These are phyloP conservation scores for Catalaphyllia jardinei DNA, from an alignment of 64 coral and sea anemone genomes.

Conservation along the genomic window DNA sequence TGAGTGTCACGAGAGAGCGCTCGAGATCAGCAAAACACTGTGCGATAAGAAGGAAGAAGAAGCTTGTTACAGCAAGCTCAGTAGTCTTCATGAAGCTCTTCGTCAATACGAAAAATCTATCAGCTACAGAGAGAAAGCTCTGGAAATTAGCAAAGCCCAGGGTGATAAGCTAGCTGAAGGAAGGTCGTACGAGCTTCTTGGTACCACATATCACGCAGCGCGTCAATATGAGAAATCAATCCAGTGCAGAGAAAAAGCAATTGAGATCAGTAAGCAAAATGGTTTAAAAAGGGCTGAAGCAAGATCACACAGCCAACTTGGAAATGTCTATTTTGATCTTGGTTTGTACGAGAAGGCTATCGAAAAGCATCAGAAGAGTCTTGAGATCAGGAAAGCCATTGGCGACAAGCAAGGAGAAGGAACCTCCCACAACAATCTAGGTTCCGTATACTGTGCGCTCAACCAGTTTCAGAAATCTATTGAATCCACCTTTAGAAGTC, in stretches of 20 bases:
- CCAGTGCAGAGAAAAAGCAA: neutral
- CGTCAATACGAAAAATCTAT: slow-evolving; percentile 12
- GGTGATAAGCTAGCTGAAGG: neutral
- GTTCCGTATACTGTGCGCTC: neutral
- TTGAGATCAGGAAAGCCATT: neutral
- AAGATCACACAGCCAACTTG: neutral
- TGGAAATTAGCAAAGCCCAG: slow-evolving; percentile 18
- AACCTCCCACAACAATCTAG: slow-evolving; percentile 16
- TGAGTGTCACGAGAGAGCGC: slow-evolving; percentile 5
- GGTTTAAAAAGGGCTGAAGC: neutral
- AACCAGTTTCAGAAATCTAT: neutral
- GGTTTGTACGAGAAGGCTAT: neutral
- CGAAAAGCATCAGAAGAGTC: slow-evolving; percentile 15
- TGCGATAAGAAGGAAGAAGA: slow-evolving; percentile 19
- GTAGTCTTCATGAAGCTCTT: neutral
- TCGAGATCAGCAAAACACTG: neutral
- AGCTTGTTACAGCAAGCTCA: slow-evolving; percentile 3
- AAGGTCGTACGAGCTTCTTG: neutral
- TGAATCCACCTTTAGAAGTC: neutral
- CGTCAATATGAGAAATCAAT: slow-evolving; percentile 8
- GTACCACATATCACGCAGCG: neutral
- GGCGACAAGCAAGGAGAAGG: slow-evolving; percentile 15
- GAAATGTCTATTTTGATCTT: neutral
- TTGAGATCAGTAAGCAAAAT: neutral
- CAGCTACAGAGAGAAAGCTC: slow-evolving; percentile 14